phyloP scores from a whole-genome alignment of 2,113 vertebrate species.

The Geococcyx californianus region DNA sequence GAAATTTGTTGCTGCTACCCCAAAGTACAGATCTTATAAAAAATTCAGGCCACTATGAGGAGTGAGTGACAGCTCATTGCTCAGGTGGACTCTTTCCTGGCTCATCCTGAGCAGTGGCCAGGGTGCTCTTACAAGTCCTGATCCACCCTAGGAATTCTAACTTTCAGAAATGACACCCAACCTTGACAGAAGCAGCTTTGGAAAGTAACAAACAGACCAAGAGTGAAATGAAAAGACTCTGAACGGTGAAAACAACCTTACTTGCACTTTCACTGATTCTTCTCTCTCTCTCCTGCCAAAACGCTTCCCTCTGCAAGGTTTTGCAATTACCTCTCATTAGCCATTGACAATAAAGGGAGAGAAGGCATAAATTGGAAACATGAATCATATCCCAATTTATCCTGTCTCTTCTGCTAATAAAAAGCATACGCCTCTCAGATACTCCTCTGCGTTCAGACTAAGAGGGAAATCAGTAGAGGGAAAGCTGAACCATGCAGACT shows the following conservation, averaged over 20 bases:
- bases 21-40: not conserved
- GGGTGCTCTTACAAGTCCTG: not conserved
- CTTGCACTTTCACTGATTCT: not conserved
- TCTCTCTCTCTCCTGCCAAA: not conserved
- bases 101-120: not conserved
- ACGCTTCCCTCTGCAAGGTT: not conserved
- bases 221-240: not conserved
- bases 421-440: not conserved
- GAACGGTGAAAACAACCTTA: not conserved
- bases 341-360: slow-evolving; percentile 33
- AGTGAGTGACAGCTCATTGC: not conserved
- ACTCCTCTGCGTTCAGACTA: not conserved
- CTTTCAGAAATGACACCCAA: not conserved
- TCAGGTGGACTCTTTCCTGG: not conserved
- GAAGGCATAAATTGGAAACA: slow-evolving; percentile 37
- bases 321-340: slow-evolving; percentile 45
- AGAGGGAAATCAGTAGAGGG: not conserved
- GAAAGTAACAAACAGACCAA: not conserved
- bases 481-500: not conserved
- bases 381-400: slow-evolving; percentile 50
- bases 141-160: not conserved
- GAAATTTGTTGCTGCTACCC: not conserved
- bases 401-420: slow-evolving; percentile 26
- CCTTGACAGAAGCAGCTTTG: not conserved
- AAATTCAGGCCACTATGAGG: not conserved